A percentile compares a stretch with the other conserved stretches of the same genome.
phyloP scores from a whole-genome alignment of 2,113 vertebrate genomes.

The Oxygymnocypris stewartii region DNA sequence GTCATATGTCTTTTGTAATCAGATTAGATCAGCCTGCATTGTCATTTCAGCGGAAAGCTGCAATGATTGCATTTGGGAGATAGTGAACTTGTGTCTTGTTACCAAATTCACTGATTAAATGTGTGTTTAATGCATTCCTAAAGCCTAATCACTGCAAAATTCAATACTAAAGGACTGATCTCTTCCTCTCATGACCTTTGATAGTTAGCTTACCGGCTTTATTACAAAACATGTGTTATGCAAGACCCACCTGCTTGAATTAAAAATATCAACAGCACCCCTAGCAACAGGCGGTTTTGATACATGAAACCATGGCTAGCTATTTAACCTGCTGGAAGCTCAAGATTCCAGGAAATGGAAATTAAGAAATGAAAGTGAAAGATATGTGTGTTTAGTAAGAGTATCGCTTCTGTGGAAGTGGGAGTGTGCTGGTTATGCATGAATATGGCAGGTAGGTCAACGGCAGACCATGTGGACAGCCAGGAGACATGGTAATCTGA shows the following conservation, averaged over 20 bases:
- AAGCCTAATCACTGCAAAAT: slow-evolving; percentile 17
- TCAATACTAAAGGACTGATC: neutral
- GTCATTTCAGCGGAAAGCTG: neutral
- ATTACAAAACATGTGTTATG: slow-evolving; percentile 56
- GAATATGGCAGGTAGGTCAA: slow-evolving; percentile 4
- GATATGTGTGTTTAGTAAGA: neutral
- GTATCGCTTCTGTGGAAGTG: neutral
- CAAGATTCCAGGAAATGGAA: neutral
- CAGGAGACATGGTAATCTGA: slow-evolving; percentile 21
- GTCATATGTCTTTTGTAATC: slow-evolving; percentile 27
- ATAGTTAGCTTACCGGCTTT: slow-evolving; percentile 28
- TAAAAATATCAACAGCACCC: slow-evolving; percentile 53
- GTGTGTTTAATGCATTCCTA: slow-evolving; percentile 12
- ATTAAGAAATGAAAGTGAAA: neutral
- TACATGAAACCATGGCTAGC: slow-evolving; percentile 26
- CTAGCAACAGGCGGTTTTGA: slow-evolving; percentile 36
- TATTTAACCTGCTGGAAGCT: neutral
- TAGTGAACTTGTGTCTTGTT: slow-evolving; percentile 1
- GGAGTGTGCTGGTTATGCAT: neutral
- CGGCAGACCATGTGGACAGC: neutral
- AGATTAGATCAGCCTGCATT: slow-evolving; percentile 28
- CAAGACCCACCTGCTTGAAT: slow-evolving; percentile 59
- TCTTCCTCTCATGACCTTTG: slow-evolving; percentile 44
- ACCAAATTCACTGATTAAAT: slow-evolving; percentile 24
- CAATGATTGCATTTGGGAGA: neutral